Evolutionary conservation across 2,797 vertebrate genomes (phyloP).

Genomic region (Chelon labrosus): DNA sequence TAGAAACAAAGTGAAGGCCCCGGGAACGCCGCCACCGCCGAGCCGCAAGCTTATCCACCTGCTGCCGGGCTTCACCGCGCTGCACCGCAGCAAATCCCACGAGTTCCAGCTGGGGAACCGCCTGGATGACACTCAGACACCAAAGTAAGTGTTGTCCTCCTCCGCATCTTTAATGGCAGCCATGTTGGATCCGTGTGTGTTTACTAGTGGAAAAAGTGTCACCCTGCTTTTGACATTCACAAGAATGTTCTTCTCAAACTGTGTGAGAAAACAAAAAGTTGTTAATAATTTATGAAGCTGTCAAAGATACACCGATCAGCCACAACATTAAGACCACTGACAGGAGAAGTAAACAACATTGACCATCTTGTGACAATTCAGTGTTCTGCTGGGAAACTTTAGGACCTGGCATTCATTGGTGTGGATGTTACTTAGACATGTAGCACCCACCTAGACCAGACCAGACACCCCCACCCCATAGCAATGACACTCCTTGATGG

Average conservation of each 20-base stretch:
- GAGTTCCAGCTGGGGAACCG: constrained; percentile 98
- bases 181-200: background rate
- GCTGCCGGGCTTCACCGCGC: constrained; percentile 93
- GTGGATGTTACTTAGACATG: too few relatives aligned
- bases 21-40: constrained; percentile 93
- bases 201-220: background rate
- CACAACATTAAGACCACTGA: too few relatives aligned
- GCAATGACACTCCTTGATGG: too few relatives aligned
- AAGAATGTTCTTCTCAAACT: background rate
- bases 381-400: too few relatives aligned
- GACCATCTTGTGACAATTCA: too few relatives aligned
- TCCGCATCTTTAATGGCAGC: background rate
- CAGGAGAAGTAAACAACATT: too few relatives aligned
- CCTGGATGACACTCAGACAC: constrained; percentile 92
- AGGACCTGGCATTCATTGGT: too few relatives aligned
- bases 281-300: too few relatives aligned
- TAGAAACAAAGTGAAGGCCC: constrained; percentile 94
- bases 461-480: too few relatives aligned
- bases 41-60: constrained; percentile 96
- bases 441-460: too few relatives aligned
- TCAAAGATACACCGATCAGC: too few relatives aligned
- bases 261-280: too few relatives aligned
- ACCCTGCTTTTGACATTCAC: background rate
- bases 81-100: constrained; percentile 98
- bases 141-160: constrained; percentile 89